A percentile compares a stretch with the other conserved stretches of the same genome.
Evolutionary conservation across 1,140 invertebrate species (phyloP).

Genomic region (Daktulosphaira vitifoliae): DNA sequence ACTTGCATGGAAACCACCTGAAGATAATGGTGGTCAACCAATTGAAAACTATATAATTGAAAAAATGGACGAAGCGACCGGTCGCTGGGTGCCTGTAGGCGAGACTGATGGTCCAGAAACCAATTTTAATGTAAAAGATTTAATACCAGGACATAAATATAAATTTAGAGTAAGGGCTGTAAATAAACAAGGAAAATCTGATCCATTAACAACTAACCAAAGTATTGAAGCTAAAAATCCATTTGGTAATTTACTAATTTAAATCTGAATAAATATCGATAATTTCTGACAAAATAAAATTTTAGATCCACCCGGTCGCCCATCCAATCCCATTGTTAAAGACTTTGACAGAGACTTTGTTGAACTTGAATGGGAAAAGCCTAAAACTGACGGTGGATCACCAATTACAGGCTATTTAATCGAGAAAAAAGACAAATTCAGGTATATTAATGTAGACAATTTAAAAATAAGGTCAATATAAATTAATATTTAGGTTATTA

Average conservation of each 20-base stretch:
- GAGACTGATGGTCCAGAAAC: constrained; percentile 76
- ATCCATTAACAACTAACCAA: constrained; percentile 79
- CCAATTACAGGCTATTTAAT: constrained; percentile 88
- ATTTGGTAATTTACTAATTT: constrained; percentile 57
- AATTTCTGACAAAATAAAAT: not conserved
- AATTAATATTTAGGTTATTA: too few relatives aligned
- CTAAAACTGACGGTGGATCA: constrained; percentile 75
- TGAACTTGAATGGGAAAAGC: constrained; percentile 87
- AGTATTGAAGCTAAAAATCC: constrained; percentile 97
- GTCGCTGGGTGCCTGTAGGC: constrained; percentile 84
- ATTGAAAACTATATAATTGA: constrained; percentile 88
- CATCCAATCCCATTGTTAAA: constrained; percentile 76
- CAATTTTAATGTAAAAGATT: constrained; percentile 59
- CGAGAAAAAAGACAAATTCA: constrained; percentile 89
- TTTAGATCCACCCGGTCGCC: constrained; percentile 67
- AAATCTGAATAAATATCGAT: not conserved
- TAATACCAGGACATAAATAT: constrained; percentile 86
- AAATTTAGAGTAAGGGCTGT: constrained; percentile 92
- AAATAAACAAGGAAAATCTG: constrained; percentile 91
- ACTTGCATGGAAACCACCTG: constrained; percentile 79
- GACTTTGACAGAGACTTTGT: constrained; percentile 92
- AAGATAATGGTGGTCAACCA: constrained; percentile 81
- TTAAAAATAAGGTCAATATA: too few relatives aligned
- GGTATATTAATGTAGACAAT: constrained; percentile 40
- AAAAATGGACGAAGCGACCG: constrained; percentile 86